Percentiles rank a stretch among this genome's conserved stretches.
phyloP scores from a whole-genome alignment of 2,113 vertebrate genomes.

The Muntiacus reevesi region DNA sequence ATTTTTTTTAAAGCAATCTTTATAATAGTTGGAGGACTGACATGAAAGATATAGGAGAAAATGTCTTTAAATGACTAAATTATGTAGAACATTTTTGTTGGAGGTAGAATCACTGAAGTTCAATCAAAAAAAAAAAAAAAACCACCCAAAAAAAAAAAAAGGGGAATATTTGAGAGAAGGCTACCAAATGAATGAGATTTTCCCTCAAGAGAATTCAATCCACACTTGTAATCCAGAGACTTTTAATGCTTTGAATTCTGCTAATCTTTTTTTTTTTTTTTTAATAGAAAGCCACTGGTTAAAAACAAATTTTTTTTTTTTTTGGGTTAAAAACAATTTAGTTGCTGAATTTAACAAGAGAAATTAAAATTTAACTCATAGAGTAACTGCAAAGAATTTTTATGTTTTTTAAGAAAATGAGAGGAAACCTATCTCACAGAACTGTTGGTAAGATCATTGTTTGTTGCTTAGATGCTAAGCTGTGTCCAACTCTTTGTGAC shows the following conservation, averaged over 20 bases:
- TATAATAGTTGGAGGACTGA: background rate
- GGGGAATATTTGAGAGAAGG: background rate
- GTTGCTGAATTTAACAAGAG: background rate
- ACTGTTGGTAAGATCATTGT: background rate
- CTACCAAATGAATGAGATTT: background rate
- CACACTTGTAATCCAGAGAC: background rate
- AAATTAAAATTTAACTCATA: conserved; percentile 10
- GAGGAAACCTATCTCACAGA: background rate
- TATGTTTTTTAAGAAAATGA: conserved; percentile 15
- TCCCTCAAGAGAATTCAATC: background rate
- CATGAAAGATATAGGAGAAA: background rate
- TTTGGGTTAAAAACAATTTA: background rate
- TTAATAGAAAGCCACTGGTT: background rate
- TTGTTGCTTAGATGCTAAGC: background rate
- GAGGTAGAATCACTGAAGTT: background rate
- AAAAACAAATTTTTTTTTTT: conserved; percentile 4
- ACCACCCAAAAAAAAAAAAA: too few relatives aligned
- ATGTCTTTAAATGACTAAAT: background rate
- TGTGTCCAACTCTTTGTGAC: background rate
- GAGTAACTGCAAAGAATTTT: background rate
- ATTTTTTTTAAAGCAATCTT: background rate
- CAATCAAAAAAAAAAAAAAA: background rate
- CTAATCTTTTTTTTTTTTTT: background rate
- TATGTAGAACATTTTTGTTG: background rate
- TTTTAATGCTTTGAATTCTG: conserved; percentile 8